phyloP scores from a whole-genome alignment of 2,888 invertebrate species.

The Cosmia pyralina region DNA sequence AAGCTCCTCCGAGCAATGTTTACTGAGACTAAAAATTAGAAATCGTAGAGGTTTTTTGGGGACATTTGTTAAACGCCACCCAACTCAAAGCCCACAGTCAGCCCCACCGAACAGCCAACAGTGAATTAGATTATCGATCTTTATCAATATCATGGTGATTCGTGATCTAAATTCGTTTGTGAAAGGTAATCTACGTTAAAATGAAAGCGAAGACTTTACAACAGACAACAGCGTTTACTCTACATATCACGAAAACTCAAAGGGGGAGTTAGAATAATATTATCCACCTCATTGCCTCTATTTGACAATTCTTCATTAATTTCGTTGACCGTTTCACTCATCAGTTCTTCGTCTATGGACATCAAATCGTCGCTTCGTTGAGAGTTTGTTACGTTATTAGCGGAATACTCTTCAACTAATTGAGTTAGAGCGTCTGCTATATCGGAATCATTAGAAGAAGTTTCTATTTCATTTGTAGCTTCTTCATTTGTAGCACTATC shows the following conservation, averaged over 20 bases:
- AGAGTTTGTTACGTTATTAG: slow-evolving; percentile 57
- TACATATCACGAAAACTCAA: slow-evolving; percentile 75
- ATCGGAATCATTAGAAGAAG: slow-evolving; percentile 68
- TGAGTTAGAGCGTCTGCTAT: slow-evolving; percentile 83
- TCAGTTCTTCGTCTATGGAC: slow-evolving; percentile 78
- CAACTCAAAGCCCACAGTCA: too few relatives aligned
- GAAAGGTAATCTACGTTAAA: background rate
- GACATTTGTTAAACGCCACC: too few relatives aligned
- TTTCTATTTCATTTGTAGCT: slow-evolving; percentile 38
- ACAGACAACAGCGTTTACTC: slow-evolving; percentile 1
- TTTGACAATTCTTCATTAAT: slow-evolving; percentile 75
- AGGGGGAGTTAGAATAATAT: slow-evolving; percentile 81
- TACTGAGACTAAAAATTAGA: too few relatives aligned
- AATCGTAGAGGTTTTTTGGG: too few relatives aligned
- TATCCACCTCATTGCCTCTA: slow-evolving; percentile 60
- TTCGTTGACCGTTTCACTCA: slow-evolving; percentile 78
- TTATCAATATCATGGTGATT: too few relatives aligned
- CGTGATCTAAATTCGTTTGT: too few relatives aligned
- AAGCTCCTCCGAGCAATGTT: too few relatives aligned
- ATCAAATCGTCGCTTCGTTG: slow-evolving; percentile 63
- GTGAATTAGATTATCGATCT: too few relatives aligned
- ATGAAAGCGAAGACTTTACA: background rate
- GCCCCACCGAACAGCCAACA: too few relatives aligned
- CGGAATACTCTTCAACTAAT: slow-evolving; percentile 77
- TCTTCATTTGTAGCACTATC: slow-evolving; percentile 18